Evolutionary conservation across 1,140 invertebrate genomes (phyloP).

Genomic region (Drosophila pruinosa): DNA sequence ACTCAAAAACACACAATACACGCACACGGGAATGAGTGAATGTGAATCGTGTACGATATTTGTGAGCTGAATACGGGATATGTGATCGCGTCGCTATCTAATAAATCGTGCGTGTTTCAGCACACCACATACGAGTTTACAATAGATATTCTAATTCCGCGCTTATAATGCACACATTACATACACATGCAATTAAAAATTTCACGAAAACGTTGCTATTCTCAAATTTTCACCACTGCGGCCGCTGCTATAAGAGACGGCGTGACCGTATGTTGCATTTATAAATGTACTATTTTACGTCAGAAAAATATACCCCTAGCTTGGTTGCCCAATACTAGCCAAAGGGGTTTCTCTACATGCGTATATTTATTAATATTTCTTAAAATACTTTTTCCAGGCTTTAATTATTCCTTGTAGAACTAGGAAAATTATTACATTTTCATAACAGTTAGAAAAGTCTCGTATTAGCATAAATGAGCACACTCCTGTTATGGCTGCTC

Average conservation of each 20-base stretch:
- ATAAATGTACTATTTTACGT: not conserved
- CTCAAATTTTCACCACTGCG: conserved; percentile 46
- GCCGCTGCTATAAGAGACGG: conserved; percentile 27
- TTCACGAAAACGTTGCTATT: conserved; percentile 33
- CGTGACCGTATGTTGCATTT: not conserved
- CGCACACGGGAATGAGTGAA: conserved; percentile 45
- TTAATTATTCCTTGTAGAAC: too few species aligned
- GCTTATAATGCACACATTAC: not conserved
- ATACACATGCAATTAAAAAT: conserved; percentile 36
- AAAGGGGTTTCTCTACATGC: not conserved
- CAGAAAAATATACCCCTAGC: not conserved
- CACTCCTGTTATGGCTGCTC: not conserved
- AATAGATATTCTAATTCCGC: not conserved
- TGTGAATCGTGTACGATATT: conserved; percentile 52
- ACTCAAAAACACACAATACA: conserved; percentile 26
- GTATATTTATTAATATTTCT: too few species aligned
- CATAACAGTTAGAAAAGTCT: too few species aligned
- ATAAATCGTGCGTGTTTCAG: conserved; percentile 7
- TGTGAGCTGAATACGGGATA: not conserved
- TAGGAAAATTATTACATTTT: too few species aligned
- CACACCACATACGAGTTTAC: conserved; percentile 12
- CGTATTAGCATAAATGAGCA: not conserved
- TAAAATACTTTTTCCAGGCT: too few species aligned
- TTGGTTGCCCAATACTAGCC: not conserved
- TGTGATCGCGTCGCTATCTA: conserved; percentile 11